Evolutionary conservation across 2,888 invertebrate genomes (phyloP).

Genomic region (Smittia aterrima): DNA sequence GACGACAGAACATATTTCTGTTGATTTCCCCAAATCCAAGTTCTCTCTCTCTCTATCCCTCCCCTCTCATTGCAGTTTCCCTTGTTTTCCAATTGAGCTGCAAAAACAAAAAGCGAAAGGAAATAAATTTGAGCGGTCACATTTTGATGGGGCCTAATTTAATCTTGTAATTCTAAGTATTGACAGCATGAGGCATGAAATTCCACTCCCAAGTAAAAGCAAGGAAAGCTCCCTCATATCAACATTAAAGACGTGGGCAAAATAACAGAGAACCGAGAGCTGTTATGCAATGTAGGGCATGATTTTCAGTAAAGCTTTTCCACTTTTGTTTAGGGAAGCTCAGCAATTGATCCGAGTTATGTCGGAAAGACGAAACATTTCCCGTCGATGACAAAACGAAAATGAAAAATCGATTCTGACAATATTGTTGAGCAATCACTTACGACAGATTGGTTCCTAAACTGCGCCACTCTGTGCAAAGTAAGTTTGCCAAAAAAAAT

Average conservation of each 20-base stretch:
- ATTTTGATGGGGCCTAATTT: slow-evolving; percentile 39
- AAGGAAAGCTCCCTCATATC: not conserved
- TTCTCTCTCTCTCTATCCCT: not conserved
- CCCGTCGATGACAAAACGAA: too few relatives aligned
- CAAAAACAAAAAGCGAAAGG: not conserved
- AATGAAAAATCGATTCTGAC: too few relatives aligned
- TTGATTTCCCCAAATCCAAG: slow-evolving; percentile 8
- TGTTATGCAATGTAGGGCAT: too few relatives aligned
- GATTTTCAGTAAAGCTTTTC: too few relatives aligned
- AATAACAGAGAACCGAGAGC: not conserved
- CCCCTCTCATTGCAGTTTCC: not conserved
- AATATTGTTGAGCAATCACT: too few relatives aligned
- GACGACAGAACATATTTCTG: not conserved
- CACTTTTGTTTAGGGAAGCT: too few relatives aligned
- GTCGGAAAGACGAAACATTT: too few relatives aligned
- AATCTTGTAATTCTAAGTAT: slow-evolving; percentile 22
- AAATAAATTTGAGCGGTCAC: slow-evolving; percentile 31
- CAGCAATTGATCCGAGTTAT: too few relatives aligned
- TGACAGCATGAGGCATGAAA: slow-evolving; percentile 9
- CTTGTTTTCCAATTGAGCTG: not conserved
- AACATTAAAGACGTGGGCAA: not conserved
- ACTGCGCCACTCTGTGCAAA: too few relatives aligned
- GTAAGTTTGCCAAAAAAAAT: too few relatives aligned
- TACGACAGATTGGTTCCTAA: too few relatives aligned
- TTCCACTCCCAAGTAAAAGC: not conserved